Conservation (phyloP, 2,113 vertebrate species). For the Phaethornis superciliosus region DNA sequence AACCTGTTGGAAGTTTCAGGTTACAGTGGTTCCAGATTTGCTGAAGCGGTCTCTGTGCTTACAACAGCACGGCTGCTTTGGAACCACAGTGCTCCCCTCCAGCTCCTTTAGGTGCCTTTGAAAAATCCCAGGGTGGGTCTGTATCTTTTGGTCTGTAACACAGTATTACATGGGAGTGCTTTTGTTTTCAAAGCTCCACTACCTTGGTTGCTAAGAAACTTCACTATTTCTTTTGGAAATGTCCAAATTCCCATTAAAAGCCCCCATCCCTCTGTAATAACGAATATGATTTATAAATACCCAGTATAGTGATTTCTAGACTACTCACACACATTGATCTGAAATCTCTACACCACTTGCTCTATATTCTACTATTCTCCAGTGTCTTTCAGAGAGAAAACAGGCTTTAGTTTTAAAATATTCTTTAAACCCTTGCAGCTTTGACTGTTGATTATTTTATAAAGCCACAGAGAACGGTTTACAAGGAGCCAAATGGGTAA, state of each 20-base stretch:
- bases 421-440: conserved; percentile 48
- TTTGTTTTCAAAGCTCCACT: not conserved
- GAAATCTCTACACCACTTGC: conserved; percentile 2
- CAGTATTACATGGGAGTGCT: not conserved
- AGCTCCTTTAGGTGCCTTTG: not conserved
- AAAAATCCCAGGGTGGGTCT: not conserved
- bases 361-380: not conserved
- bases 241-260: not conserved
- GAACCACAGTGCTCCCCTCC: not conserved
- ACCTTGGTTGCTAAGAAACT: not conserved
- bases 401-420: not conserved
- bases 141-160: not conserved
- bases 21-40: not conserved
- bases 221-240: not conserved
- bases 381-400: not conserved
- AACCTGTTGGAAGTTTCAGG: not conserved
- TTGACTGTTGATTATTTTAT: conserved; percentile 59
- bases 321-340: not conserved
- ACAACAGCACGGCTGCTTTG: not conserved
- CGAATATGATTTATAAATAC: not conserved
- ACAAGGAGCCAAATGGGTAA: conserved; percentile 64
- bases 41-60: not conserved
- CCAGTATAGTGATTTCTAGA: not conserved
- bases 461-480: conserved; percentile 64
- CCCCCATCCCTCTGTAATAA: not conserved